Conservation (phyloP, 2,888 invertebrate species). For the Pachymerium ferrugineum region DNA sequence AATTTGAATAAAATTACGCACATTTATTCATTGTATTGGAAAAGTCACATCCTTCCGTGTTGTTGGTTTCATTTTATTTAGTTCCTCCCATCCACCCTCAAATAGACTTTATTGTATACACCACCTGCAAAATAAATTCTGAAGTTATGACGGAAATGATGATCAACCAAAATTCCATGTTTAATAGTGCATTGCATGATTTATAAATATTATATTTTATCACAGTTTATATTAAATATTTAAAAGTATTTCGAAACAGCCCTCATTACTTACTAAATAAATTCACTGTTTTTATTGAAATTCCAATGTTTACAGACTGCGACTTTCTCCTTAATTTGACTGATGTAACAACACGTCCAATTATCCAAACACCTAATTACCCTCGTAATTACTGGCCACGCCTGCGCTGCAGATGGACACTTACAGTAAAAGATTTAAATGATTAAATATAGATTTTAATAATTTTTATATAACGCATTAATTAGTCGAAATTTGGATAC, state of each 20-base stretch:
- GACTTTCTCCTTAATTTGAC: constrained; percentile 12
- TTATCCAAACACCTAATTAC: constrained; percentile 29
- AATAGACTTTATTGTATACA: not conserved
- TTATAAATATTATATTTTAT: not conserved
- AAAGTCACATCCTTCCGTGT: constrained; percentile 15
- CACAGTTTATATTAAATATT: too few species aligned
- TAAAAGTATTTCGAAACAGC: not conserved
- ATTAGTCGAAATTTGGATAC: constrained; percentile 25
- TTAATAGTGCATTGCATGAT: constrained; percentile 1
- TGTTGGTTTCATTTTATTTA: not conserved
- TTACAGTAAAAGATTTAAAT: not conserved
- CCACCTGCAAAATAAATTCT: not conserved
- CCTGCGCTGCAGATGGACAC: constrained; percentile 14
- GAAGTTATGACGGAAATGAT: not conserved
- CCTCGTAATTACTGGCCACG: constrained; percentile 25
- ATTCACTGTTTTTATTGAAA: not conserved
- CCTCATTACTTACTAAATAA: not conserved
- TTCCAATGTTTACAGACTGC: constrained; percentile 5
- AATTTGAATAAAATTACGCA: too few species aligned
- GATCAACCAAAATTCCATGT: not conserved
- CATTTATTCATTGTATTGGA: not conserved
- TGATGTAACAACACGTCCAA: not conserved
- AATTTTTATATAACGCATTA: not conserved
- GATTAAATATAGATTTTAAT: not conserved
- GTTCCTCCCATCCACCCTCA: not conserved